Evolutionary conservation across 2,888 invertebrate genomes (phyloP).

Genomic region (Mantis religiosa): DNA sequence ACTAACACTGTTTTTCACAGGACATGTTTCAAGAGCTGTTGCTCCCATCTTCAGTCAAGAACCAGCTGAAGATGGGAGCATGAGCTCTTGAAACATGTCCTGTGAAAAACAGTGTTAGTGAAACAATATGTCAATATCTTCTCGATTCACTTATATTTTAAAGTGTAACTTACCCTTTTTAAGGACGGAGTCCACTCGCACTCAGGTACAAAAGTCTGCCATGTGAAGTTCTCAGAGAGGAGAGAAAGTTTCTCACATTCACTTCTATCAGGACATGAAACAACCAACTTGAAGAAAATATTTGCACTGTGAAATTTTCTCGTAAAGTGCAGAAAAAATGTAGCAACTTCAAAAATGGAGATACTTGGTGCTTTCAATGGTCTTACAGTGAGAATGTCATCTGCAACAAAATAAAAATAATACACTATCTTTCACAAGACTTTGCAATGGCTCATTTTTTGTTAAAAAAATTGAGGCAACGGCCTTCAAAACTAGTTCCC

Average conservation of each 20-base stretch:
- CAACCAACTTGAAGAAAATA: background rate
- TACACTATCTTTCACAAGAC: no score
- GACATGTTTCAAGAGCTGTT: no score
- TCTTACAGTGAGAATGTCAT: background rate
- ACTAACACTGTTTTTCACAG: no score
- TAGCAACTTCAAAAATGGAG: background rate
- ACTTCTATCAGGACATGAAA: background rate
- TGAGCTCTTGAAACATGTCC: no score
- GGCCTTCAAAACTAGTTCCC: no score
- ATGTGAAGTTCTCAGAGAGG: background rate
- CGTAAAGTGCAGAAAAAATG: background rate
- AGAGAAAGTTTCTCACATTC: background rate
- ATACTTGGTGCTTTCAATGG: background rate
- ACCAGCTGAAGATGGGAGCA: no score
- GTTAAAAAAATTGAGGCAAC: no score
- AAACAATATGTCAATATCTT: no score
- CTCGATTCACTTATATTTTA: no score
- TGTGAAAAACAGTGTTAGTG: no score
- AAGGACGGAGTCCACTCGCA: background rate
- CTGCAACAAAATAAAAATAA: background rate
- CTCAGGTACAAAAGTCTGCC: background rate
- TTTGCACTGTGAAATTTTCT: background rate
- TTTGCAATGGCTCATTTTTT: no score
- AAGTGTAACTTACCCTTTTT: background rate
- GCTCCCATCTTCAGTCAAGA: no score